Base-by-base conservation (phyloP, 2,113 vertebrate genomes). In the Channa argus region DNA sequence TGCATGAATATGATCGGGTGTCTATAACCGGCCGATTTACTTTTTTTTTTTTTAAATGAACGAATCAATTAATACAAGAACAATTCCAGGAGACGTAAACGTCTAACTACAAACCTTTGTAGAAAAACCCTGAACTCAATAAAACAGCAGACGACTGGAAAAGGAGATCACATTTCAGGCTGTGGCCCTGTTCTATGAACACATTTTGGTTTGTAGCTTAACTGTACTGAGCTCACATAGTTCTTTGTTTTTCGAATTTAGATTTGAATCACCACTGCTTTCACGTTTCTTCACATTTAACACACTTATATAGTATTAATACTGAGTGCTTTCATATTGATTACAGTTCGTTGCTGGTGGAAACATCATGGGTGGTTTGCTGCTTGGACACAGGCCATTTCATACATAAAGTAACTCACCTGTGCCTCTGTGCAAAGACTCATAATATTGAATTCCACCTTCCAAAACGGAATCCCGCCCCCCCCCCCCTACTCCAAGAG, bases 391-490 rank as follows among this genome's bases (percentile, higher is more conserved):
- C 64, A 55, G 63, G 71, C 76, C 68, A 85, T 80, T 86, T 78
- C 63, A 78, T 82, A 86, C 84, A 82, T 78, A 82, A 80, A 80
- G 63, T 63, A 82, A 87, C 65, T 88, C 82, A 86, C 79, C 82
- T 83, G 85, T 71, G 63, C 66, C 60, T 80, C 56, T 55, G 62
- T 37, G 68, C 49, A 60, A 73, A 77, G 66, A 70, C 78, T 79
- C 61, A 62, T 71, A 49, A 68, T 74, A 84, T 79, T 77, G 63
- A 64, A 76, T 83, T 81, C 74, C 77, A 73, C 37, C 54, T 53
- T 49, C 83, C 61, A 74, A 84, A 85, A 88, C 74, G 76, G 75
- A 74, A 43, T 38, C 80, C 37, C 24, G 1, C 24, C 58, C 61
- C 61, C 74, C n/a, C n/a, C n/a, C n/a, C n/a, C n/a, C n/a, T n/a